Evolutionary conservation across 2,113 vertebrate species (phyloP).

Genomic region (Cettia cetti): DNA sequence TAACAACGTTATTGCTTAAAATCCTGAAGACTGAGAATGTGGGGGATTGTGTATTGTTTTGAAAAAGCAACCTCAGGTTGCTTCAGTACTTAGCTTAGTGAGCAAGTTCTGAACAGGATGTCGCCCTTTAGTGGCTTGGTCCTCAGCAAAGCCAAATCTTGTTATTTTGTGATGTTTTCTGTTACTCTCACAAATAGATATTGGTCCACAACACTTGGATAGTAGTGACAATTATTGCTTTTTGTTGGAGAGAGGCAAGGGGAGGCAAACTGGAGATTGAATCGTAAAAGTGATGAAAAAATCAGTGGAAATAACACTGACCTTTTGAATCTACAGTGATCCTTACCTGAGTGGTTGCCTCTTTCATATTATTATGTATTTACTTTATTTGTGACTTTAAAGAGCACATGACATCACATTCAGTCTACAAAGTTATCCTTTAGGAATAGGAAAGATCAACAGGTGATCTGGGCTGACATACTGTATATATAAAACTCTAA

Average conservation of each 20-base stretch:
- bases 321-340: neutral
- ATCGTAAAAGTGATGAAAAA: neutral
- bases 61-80: neutral
- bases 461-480: neutral
- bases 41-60: neutral
- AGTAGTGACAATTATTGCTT: neutral
- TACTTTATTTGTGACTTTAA: neutral
- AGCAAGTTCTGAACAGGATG: neutral
- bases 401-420: neutral
- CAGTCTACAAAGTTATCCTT: neutral
- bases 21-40: neutral
- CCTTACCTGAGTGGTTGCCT: neutral
- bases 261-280: neutral
- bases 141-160: neutral
- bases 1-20: neutral
- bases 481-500: neutral
- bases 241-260: neutral
- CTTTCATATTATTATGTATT: neutral
- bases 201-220: neutral
- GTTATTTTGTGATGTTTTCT: neutral
- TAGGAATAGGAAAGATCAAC: neutral
- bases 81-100: neutral
- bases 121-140: neutral
- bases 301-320: neutral
- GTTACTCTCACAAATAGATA: neutral